phyloP scores from a whole-genome alignment of 2,888 invertebrate species.

The Sphaerophoria taeniata region DNA sequence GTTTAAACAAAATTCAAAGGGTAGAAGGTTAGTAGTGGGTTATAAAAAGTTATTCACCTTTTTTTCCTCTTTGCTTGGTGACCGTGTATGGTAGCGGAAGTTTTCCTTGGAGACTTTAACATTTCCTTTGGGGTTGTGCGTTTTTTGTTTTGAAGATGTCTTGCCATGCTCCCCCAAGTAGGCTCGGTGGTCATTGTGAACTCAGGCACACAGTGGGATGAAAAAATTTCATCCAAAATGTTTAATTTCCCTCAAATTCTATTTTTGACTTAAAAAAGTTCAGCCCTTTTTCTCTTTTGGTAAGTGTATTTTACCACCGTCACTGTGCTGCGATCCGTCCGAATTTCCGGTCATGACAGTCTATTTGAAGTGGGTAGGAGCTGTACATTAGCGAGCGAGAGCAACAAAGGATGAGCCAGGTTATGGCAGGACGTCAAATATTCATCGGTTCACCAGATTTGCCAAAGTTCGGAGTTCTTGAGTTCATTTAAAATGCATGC shows the following conservation, averaged over 20 bases:
- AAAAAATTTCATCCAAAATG: slow-evolving; percentile 16
- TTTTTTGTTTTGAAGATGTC: background rate
- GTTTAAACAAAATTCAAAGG: background rate
- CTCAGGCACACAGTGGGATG: slow-evolving; percentile 24
- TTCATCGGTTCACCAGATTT: slow-evolving; percentile 64
- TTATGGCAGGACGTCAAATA: slow-evolving; percentile 66
- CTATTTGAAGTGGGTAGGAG: too few relatives aligned
- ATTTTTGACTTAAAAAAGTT: too few relatives aligned
- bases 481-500: slow-evolving; percentile 69
- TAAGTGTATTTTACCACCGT: slow-evolving; percentile 7
- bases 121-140: slow-evolving; percentile 33
- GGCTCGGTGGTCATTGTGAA: slow-evolving; percentile 4
- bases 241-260: background rate
- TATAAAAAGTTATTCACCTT: slow-evolving; percentile 64
- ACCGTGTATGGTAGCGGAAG: slow-evolving; percentile 26
- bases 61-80: slow-evolving; percentile 24
- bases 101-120: slow-evolving; percentile 36
- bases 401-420: slow-evolving; percentile 56
- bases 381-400: background rate
- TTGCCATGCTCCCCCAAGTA: background rate
- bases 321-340: slow-evolving; percentile 26
- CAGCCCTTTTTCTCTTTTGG: too few relatives aligned
- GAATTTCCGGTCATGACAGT: too few relatives aligned
- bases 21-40: background rate
- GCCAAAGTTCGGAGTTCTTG: slow-evolving; percentile 63